Evolutionary conservation across 2,888 invertebrate species (phyloP).

Genomic region (Drosophila tanythrix): DNA sequence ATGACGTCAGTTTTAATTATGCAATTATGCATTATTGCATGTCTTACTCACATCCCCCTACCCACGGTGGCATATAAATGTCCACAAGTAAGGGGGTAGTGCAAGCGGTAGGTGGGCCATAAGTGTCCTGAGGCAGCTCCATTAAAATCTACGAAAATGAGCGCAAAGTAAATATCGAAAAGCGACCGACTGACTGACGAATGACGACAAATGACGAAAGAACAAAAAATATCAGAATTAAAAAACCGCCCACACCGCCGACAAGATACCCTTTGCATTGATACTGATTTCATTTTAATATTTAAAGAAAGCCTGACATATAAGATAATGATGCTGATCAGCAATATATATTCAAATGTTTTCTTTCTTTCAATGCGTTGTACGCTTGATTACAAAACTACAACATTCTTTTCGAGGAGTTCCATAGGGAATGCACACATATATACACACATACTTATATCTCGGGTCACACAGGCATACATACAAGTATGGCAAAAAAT

Average conservation of each 20-base stretch:
- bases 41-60: background rate
- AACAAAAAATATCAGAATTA: background rate
- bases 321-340: background rate
- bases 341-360: background rate
- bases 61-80: background rate
- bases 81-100: background rate
- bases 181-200: conserved; percentile 8
- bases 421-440: background rate
- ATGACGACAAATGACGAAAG: background rate
- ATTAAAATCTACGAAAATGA: conserved; percentile 56
- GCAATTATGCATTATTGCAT: conserved; percentile 14
- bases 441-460: background rate
- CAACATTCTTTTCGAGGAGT: background rate
- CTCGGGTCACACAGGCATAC: background rate
- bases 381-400: background rate
- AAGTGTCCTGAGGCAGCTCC: conserved; percentile 22
- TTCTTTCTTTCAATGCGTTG: background rate
- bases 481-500: background rate
- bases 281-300: background rate
- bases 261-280: background rate
- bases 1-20: conserved; percentile 30
- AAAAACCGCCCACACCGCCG: background rate
- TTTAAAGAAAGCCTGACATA: background rate
- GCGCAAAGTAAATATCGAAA: conserved; percentile 54
- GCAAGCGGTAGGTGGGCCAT: background rate